Conservation (phyloP, 2,797 vertebrate genomes). For the Eospalax fontanierii region DNA sequence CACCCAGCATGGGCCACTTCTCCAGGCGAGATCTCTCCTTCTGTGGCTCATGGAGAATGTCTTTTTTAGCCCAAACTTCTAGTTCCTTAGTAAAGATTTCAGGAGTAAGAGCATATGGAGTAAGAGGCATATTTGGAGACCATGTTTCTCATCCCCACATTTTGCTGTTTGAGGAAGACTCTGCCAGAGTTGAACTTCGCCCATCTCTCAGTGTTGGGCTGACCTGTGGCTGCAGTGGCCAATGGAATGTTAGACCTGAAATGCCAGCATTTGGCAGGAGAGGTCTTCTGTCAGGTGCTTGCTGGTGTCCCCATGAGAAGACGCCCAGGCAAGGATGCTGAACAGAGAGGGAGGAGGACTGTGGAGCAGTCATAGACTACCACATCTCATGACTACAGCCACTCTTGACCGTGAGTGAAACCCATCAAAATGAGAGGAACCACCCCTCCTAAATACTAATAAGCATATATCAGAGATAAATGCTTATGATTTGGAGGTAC, state of each 20-base stretch:
- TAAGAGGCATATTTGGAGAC: not conserved
- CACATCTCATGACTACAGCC: no score
- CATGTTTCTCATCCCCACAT: not conserved
- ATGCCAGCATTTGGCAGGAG: not conserved
- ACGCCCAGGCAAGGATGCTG: accelerated
- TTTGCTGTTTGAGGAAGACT: not conserved
- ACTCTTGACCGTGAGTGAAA: not conserved
- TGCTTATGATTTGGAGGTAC: not conserved
- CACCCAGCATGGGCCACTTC: not conserved
- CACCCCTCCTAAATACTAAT: accelerated
- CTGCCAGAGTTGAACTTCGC: accelerated
- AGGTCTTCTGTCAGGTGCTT: not conserved
- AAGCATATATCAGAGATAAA: accelerated
- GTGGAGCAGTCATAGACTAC: no score
- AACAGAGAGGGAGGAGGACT: not conserved
- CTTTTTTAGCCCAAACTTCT: not conserved
- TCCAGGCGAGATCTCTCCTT: not conserved
- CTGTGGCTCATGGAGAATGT: accelerated
- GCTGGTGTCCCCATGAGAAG: not conserved
- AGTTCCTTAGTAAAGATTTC: not conserved
- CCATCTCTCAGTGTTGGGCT: not conserved
- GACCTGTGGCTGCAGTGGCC: not conserved
- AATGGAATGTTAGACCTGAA: not conserved
- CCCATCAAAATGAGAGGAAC: not conserved
- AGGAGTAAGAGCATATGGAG: not conserved